Conservation (phyloP, 35 echinoderm and acorn worm genomes). For the Heliocidaris erythrogramma region DNA sequence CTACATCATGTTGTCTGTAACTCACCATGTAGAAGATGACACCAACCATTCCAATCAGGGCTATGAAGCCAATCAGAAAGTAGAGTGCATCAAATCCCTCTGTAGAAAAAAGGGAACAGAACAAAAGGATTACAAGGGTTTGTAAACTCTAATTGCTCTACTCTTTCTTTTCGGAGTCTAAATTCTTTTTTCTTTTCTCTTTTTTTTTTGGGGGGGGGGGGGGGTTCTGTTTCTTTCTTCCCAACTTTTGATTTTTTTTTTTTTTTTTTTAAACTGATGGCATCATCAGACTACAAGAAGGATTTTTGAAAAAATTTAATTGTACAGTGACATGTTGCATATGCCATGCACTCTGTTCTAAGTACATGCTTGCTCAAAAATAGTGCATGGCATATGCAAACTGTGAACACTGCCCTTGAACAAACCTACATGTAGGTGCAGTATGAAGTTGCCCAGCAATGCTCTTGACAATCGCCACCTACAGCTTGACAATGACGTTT, state of each 20-base stretch:
- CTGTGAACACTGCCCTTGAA: too few relatives aligned
- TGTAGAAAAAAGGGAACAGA: conserved; percentile 33
- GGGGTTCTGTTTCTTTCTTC: background rate
- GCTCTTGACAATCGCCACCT: too few relatives aligned
- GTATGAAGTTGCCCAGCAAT: too few relatives aligned
- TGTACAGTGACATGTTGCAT: too few relatives aligned
- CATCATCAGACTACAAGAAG: background rate
- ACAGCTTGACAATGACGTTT: too few relatives aligned
- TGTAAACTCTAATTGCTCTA: background rate
- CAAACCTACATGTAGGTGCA: too few relatives aligned
- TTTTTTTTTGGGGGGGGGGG: too few relatives aligned
- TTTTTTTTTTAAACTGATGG: background rate
- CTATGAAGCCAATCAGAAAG: conserved; percentile 73
- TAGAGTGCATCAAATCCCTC: conserved; percentile 86
- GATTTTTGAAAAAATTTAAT: too few relatives aligned
- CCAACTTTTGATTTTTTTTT: background rate
- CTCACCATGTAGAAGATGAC: conserved; percentile 85
- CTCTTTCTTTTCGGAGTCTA: background rate
- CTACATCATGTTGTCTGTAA: background rate
- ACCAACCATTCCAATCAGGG: conserved; percentile 68
- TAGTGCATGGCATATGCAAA: too few relatives aligned
- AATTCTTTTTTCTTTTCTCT: background rate
- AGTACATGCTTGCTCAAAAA: too few relatives aligned
- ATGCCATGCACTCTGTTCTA: too few relatives aligned
- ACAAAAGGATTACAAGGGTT: background rate